Evolutionary conservation across 2,113 vertebrate genomes (phyloP).

Genomic region (Neodontobutis hainanensis): DNA sequence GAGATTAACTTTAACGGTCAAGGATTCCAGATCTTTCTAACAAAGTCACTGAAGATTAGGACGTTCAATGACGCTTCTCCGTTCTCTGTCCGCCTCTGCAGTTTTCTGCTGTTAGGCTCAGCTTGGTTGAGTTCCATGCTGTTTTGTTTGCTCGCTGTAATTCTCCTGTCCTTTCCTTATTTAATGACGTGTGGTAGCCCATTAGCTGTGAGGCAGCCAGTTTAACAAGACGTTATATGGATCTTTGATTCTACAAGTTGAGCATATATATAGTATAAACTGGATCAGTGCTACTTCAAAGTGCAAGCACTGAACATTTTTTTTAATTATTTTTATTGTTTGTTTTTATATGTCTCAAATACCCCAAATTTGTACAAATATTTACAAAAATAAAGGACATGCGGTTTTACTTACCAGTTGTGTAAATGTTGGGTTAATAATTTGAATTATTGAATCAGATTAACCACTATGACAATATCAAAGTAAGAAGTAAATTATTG

Average conservation of each 20-base stretch:
- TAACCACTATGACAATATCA: conserved; percentile 35
- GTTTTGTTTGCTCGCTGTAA: conserved; percentile 29
- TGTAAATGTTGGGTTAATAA: not conserved
- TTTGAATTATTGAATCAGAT: conserved; percentile 40
- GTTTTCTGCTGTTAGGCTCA: conserved; percentile 24
- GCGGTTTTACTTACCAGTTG: conserved; percentile 8
- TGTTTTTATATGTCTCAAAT: too few relatives aligned
- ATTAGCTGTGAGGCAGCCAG: not conserved
- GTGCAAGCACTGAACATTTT: not conserved
- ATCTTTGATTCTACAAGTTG: not conserved
- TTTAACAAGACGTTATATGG: not conserved
- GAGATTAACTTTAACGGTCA: conserved; percentile 74
- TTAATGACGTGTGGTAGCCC: not conserved
- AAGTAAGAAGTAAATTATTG: conserved; percentile 44
- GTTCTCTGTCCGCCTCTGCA: conserved; percentile 16
- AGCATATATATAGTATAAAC: not conserved
- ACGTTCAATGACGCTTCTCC: conserved; percentile 42
- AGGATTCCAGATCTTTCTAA: conserved; percentile 75
- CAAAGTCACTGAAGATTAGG: conserved; percentile 73
- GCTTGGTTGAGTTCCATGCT: conserved; percentile 9
- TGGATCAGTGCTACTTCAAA: not conserved
- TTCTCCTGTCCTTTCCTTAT: conserved; percentile 10
- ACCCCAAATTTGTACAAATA: too few relatives aligned
- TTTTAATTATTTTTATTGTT: not conserved
- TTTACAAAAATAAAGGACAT: not conserved